These are phyloP conservation scores for Elmis aenea DNA, from an alignment of 2,888 invertebrate species.

Conservation along the genomic window DNA sequence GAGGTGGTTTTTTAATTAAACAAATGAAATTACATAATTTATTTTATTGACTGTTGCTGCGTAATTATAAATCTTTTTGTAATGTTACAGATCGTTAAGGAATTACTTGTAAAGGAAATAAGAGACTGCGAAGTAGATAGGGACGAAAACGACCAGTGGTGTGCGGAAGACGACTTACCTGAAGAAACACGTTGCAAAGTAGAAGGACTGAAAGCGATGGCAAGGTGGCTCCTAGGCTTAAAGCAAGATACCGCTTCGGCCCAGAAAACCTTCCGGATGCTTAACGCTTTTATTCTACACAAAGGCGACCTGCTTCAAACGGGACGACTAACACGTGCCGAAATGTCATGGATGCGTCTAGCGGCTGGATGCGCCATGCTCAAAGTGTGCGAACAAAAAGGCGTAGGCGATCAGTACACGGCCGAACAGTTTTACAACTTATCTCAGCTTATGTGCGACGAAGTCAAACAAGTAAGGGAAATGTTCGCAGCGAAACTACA, in stretches of 20 bases:
- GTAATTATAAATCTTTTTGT: too few relatives aligned
- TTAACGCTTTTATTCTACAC: constrained; percentile 89
- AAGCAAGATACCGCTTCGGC: constrained; percentile 84
- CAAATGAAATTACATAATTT: too few relatives aligned
- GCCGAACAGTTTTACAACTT: constrained; percentile 93
- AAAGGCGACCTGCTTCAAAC: constrained; percentile 65
- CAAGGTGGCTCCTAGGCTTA: constrained; percentile 89
- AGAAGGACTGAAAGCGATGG: constrained; percentile 94
- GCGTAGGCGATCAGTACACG: constrained; percentile 90
- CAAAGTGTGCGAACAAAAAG: constrained; percentile 94
- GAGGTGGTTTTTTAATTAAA: too few relatives aligned
- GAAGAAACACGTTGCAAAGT: constrained; percentile 90
- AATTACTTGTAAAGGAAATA: constrained; percentile 80
- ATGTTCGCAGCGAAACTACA: constrained; percentile 86
- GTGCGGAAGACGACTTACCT: constrained; percentile 78
- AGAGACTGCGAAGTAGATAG: constrained; percentile 45
- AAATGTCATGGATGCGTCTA: constrained; percentile 89
- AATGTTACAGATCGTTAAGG: constrained; percentile 94
- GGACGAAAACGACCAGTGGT: constrained; percentile 66
- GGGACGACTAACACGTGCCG: constrained; percentile 71
- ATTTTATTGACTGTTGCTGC: too few relatives aligned
- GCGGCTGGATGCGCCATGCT: constrained; percentile 94
- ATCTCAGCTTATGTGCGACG: constrained; percentile 83
- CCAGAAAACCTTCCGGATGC: constrained; percentile 90
- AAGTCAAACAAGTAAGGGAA: constrained; percentile 82